Evolutionary conservation across 2,797 vertebrate genomes (phyloP).

Genomic region (Enteromius radiatus): DNA sequence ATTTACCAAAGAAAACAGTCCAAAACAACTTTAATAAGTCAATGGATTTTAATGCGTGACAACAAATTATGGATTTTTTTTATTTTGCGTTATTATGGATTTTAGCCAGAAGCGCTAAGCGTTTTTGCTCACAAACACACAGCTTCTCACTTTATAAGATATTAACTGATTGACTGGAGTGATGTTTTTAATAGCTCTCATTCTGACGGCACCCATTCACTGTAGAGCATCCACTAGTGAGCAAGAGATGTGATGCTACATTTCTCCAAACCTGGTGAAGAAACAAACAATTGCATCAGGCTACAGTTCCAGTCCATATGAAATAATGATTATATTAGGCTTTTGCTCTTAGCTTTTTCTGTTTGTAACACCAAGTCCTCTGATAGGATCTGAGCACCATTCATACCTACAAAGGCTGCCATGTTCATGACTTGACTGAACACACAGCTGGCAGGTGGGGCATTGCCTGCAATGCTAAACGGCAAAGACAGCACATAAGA

Average conservation of each 20-base stretch:
- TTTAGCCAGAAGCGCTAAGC: too few species aligned
- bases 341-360: not conserved
- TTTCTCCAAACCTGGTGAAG: not conserved
- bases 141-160: not conserved
- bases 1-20: too few species aligned
- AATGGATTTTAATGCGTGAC: not conserved
- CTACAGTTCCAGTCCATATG: not conserved
- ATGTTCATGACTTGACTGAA: conserved; percentile 94
- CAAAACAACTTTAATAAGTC: not conserved
- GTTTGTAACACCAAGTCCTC: not conserved
- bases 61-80: not conserved
- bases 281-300: not conserved
- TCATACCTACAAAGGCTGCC: conserved; percentile 88
- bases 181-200: not conserved
- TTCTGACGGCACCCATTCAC: too few species aligned
- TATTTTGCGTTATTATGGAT: not conserved
- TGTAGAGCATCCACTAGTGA: too few species aligned
- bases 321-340: not conserved
- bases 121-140: not conserved
- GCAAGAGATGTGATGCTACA: too few species aligned
- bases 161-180: too few species aligned
- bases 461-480: conserved; percentile 86
- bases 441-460: conserved; percentile 89
- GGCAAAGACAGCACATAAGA: conserved; percentile 19
- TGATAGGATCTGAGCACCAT: conserved; percentile 3